These are phyloP conservation scores for Chrysolina americana DNA, from an alignment of 2,888 invertebrate species.

Conservation along the genomic window DNA sequence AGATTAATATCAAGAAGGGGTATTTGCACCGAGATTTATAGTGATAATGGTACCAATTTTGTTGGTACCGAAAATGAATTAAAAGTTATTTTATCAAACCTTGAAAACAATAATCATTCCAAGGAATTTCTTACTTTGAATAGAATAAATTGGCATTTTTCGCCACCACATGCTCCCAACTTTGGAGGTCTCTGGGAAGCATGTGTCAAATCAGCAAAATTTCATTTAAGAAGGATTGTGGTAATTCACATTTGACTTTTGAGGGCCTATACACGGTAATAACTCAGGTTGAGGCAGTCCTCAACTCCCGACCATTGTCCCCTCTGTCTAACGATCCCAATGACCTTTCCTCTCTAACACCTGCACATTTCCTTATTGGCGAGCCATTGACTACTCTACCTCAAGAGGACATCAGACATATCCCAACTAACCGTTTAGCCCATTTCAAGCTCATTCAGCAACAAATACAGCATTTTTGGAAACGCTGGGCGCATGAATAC, in stretches of 20 bases:
- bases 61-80: too few species aligned
- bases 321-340: slow-evolving; percentile 45
- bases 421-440: slow-evolving; percentile 14
- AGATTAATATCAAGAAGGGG: not conserved
- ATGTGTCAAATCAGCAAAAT: not conserved
- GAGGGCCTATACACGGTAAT: not conserved
- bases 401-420: too few species aligned
- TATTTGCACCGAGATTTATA: too few species aligned
- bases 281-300: slow-evolving; percentile 36
- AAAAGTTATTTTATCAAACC: too few species aligned
- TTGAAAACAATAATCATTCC: not conserved
- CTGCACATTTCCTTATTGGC: slow-evolving; percentile 54
- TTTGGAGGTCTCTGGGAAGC: not conserved
- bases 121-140: not conserved
- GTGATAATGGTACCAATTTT: too few species aligned
- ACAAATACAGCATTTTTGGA: slow-evolving; percentile 15
- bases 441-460: not conserved
- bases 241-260: not conserved
- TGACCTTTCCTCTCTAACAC: slow-evolving; percentile 47
- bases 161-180: not conserved
- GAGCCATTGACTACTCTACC: slow-evolving; percentile 31
- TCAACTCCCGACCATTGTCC: too few species aligned
- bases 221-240: slow-evolving; percentile 21
- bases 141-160: not conserved
- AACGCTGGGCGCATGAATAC: not conserved